Evolutionary conservation across 2,797 vertebrate genomes (phyloP), one percentile per base, ranked within the genome.

Genomic region (Sciaenops ocellatus): DNA sequence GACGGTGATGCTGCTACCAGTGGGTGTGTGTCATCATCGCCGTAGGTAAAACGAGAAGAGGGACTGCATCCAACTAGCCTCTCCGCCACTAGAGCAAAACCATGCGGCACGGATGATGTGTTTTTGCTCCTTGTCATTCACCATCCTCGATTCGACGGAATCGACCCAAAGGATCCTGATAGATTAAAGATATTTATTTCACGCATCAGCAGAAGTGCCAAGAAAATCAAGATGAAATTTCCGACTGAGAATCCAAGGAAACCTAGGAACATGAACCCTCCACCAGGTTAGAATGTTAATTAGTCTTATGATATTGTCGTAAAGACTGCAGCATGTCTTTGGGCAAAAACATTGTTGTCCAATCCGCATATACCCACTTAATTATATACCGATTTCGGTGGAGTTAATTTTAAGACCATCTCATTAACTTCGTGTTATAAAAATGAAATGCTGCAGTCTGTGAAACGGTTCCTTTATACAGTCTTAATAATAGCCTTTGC

Each of bases 161-260:
- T 66, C 65, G 22, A 61, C 50, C 15, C 17, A 51, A 50, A 48
- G 15, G 8, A 46, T 13, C 24, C 28, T 6, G 66, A 57, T n/a
- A 69, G n/a, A 65, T 54, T 83, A 44, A 74, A 70, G 6, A 79
- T 22, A 13, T 69, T 56, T 12, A 44, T 57, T 61, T 61, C 26
- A 16, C 16, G 6, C 6, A 17, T 5, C 17, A 67, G 34, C 15
- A 67, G 28, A 22, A 63, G 22, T 61, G n/a, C 5, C 44, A 38
- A 30, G 44, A 68, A 16, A 73, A 56, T 24, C 85, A 94, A 89
- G 80, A 95, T 95, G 95, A 95, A 95, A 94, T 95, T 94, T 83
- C 95, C 95, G 6, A 90, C 87, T 15, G 94, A 95, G 73, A 95
- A 93, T 73, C 95, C 94, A 60, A 90, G 93, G 76, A 95, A 95